phyloP scores from a whole-genome alignment of 2,113 vertebrate species.

The Speoplatyrhinus poulsoni region DNA sequence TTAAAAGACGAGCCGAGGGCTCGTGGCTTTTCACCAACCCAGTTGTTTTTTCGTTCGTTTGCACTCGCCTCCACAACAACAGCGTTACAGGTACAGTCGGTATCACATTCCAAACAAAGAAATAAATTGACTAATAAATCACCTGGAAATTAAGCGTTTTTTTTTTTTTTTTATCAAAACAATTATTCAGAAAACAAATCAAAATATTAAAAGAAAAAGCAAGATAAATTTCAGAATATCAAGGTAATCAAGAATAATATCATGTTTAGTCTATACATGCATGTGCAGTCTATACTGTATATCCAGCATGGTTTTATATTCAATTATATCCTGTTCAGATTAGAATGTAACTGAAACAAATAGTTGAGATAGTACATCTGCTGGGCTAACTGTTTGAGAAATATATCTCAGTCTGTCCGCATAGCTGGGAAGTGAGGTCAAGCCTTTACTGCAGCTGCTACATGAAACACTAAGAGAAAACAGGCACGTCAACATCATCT shows the following conservation, averaged over 20 bases:
- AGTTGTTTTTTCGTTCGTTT: no score
- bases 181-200: no score
- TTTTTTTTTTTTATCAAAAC: no score
- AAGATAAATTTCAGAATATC: not conserved
- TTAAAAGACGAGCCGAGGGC: no score
- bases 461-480: conserved; percentile 62
- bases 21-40: no score
- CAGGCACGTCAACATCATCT: conserved; percentile 52
- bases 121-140: no score
- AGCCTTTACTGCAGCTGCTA: conserved; percentile 60
- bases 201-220: not conserved
- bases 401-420: conserved; percentile 52
- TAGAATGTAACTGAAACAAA: conserved; percentile 29
- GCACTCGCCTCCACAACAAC: no score
- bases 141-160: no score
- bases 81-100: no score
- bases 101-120: not conserved
- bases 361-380: conserved; percentile 44
- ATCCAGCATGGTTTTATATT: not conserved
- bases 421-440: conserved; percentile 69
- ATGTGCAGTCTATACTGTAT: not conserved
- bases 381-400: conserved; percentile 40
- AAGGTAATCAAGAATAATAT: not conserved
- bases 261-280: not conserved
- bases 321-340: conserved; percentile 17